Conservation (phyloP, 2,888 invertebrate genomes). For the Sthenelais limicola region DNA sequence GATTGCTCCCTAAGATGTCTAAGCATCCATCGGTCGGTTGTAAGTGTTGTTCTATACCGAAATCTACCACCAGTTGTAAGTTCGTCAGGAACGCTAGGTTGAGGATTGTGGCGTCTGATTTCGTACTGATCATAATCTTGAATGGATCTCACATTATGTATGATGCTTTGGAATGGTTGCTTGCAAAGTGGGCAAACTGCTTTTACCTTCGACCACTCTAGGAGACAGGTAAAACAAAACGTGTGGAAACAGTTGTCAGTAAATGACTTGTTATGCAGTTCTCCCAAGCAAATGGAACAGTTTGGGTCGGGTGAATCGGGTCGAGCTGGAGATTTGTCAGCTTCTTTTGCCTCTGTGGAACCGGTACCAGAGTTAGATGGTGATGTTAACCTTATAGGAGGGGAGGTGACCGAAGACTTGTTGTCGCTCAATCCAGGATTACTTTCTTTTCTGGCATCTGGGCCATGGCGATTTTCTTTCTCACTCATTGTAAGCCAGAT, state of each 20-base stretch:
- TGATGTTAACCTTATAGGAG: no score
- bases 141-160: conserved; percentile 91
- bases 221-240: conserved; percentile 93
- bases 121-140: conserved; percentile 90
- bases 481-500: no score
- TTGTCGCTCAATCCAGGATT: no score
- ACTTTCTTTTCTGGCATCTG: no score
- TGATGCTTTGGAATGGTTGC: conserved; percentile 90
- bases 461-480: no score
- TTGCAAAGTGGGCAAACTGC: conserved; percentile 96
- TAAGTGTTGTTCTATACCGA: conserved; percentile 70
- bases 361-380: background rate
- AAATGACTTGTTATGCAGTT: conserved; percentile 89
- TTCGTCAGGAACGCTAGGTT: no score
- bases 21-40: conserved; percentile 57
- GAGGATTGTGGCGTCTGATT: conserved; percentile 55
- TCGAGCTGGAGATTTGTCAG: conserved; percentile 1
- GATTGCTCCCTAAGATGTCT: conserved; percentile 45
- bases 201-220: conserved; percentile 96
- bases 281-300: conserved; percentile 93
- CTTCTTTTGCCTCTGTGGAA: background rate
- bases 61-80: conserved; percentile 62
- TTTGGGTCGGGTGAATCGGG: conserved; percentile 72
- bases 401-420: no score
- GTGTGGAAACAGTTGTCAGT: conserved; percentile 94